Evolutionary conservation across 92 coral and sea anemone genomes (phyloP).

Genomic region (Porites cylindrica): DNA sequence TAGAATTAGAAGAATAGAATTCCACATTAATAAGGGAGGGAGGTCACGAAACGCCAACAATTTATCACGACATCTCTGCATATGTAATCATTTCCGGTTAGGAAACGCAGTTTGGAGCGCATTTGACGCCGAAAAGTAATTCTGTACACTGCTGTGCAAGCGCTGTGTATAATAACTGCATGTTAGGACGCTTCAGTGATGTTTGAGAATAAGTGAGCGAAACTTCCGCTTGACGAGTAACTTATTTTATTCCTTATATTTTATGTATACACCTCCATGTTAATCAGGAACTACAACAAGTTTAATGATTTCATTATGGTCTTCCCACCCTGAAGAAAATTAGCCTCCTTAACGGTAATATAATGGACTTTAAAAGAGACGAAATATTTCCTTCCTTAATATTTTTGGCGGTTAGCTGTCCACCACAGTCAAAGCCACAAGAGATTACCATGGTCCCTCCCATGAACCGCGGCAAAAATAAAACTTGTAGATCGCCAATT

Average conservation of each 20-base stretch:
- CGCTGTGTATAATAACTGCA: background rate
- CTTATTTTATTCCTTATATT: background rate
- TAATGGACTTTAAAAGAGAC: background rate
- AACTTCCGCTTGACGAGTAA: constrained; percentile 4
- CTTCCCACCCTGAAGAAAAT: background rate
- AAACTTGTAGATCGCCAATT: background rate
- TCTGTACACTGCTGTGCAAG: background rate
- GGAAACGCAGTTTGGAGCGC: background rate
- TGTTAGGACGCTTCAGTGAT: background rate
- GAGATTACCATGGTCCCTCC: background rate
- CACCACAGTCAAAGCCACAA: background rate
- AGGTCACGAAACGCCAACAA: constrained; percentile 37
- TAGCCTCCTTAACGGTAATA: background rate
- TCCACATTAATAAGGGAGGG: constrained; percentile 2
- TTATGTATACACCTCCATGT: background rate
- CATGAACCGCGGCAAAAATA: too few relatives aligned
- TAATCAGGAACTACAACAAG: background rate
- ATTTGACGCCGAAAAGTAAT: background rate
- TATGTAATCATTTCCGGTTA: background rate
- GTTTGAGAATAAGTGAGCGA: background rate
- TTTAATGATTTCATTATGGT: constrained; percentile 1
- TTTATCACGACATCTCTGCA: background rate
- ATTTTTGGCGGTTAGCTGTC: background rate
- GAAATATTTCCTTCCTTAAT: background rate
- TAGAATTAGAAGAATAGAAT: background rate